A percentile compares a stretch with the other conserved stretches of the same genome.
phyloP scores from a whole-genome alignment of 2,113 vertebrate genomes.

The Notarius quadriscutis region DNA sequence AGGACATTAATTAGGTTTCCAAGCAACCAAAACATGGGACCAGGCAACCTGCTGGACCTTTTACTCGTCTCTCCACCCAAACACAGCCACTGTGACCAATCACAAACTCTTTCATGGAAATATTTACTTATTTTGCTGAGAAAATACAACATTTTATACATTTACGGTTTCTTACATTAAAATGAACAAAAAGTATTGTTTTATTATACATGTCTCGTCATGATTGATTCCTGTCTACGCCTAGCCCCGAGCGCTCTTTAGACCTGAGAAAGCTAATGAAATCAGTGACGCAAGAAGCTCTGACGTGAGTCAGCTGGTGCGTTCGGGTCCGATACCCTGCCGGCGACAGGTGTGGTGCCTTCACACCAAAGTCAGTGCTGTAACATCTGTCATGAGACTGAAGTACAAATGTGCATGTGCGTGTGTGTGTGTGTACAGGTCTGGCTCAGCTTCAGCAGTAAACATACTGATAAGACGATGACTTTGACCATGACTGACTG shows the following conservation, averaged over 20 bases:
- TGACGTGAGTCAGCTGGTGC: background rate
- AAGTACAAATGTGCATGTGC: background rate
- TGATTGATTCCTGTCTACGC: background rate
- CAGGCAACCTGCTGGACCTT: background rate
- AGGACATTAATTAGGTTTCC: background rate
- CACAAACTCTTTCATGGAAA: background rate
- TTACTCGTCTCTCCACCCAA: background rate
- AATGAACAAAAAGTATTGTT: background rate
- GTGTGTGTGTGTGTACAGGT: background rate
- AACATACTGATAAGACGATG: background rate
- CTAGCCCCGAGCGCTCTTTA: background rate
- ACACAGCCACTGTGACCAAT: background rate
- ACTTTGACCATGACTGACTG: conserved; percentile 3
- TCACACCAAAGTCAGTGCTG: conserved; percentile 9
- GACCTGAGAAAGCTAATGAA: background rate
- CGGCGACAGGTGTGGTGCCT: background rate
- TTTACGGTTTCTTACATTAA: background rate
- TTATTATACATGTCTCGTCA: background rate
- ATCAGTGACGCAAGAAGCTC: conserved; percentile 16
- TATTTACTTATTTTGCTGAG: background rate
- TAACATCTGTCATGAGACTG: background rate
- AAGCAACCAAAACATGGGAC: background rate
- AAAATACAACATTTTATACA: background rate
- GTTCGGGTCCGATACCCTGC: background rate
- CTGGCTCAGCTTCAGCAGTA: background rate